Conservation (phyloP, 2,888 invertebrate species). For the Margaritifera margaritifera region DNA sequence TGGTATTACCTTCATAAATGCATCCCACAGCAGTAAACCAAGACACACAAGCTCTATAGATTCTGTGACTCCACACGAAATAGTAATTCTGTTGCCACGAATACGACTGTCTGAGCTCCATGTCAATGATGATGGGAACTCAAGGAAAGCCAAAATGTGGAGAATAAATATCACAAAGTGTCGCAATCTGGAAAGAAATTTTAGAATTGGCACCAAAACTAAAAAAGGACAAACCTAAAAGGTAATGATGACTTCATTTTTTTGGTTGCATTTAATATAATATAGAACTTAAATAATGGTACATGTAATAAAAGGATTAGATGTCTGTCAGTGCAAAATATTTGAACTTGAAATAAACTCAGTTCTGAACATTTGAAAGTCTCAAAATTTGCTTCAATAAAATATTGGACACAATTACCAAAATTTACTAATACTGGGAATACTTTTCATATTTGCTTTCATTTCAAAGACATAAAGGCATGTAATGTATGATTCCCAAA, state of each 20-base stretch:
- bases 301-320: too few relatives aligned
- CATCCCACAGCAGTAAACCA: conserved; percentile 57
- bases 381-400: too few relatives aligned
- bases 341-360: too few relatives aligned
- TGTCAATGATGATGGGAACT: conserved; percentile 68
- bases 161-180: conserved; percentile 60
- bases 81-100: conserved; percentile 33
- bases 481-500: too few relatives aligned
- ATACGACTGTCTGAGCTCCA: conserved; percentile 62
- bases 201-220: neutral
- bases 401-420: too few relatives aligned
- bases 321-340: too few relatives aligned
- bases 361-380: too few relatives aligned
- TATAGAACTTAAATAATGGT: too few relatives aligned
- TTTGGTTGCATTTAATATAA: neutral
- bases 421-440: too few relatives aligned
- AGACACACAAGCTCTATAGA: conserved; percentile 63
- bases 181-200: conserved; percentile 50
- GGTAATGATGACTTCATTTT: neutral
- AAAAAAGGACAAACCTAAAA: neutral
- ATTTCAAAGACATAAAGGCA: too few relatives aligned
- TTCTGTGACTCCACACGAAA: conserved; percentile 66
- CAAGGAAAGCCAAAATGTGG: conserved; percentile 67
- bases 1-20: conserved; percentile 57
- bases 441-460: too few relatives aligned